phyloP scores from a whole-genome alignment of 2,797 vertebrate species.

The Mus spretus region DNA sequence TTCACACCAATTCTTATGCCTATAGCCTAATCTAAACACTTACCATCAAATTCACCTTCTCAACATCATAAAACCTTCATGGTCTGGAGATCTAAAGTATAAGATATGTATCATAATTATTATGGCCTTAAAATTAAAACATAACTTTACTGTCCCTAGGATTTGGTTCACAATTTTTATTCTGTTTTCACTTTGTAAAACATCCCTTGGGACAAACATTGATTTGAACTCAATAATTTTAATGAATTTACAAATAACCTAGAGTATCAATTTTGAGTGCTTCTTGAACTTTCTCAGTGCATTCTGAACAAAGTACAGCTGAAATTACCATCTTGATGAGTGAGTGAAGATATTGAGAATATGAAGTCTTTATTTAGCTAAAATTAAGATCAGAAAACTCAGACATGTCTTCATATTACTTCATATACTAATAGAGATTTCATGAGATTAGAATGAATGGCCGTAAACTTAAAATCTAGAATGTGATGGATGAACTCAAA shows the following conservation, averaged over 20 bases:
- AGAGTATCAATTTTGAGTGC: background rate
- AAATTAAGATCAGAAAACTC: background rate
- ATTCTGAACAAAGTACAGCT: background rate
- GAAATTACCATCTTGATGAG: background rate
- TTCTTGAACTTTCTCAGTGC: background rate
- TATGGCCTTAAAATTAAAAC: background rate
- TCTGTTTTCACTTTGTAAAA: background rate
- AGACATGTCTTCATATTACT: background rate
- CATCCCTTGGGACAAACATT: background rate
- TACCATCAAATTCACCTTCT: background rate
- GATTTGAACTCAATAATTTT: background rate
- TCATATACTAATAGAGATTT: background rate
- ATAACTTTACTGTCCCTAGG: background rate
- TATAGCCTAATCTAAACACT: background rate
- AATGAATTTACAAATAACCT: background rate
- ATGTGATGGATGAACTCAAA: background rate
- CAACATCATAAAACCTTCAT: background rate
- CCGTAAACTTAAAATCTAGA: background rate
- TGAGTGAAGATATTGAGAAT: background rate
- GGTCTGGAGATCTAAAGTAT: background rate
- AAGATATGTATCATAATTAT: rapidly evolving
- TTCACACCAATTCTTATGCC: background rate
- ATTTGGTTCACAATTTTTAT: background rate
- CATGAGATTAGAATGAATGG: background rate
- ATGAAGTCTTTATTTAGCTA: background rate